A percentile compares a stretch with the other conserved stretches of the same genome.
These are phyloP conservation scores for Acrobasis consociella DNA, from an alignment of 2,888 invertebrate species.

Conservation along the genomic window DNA sequence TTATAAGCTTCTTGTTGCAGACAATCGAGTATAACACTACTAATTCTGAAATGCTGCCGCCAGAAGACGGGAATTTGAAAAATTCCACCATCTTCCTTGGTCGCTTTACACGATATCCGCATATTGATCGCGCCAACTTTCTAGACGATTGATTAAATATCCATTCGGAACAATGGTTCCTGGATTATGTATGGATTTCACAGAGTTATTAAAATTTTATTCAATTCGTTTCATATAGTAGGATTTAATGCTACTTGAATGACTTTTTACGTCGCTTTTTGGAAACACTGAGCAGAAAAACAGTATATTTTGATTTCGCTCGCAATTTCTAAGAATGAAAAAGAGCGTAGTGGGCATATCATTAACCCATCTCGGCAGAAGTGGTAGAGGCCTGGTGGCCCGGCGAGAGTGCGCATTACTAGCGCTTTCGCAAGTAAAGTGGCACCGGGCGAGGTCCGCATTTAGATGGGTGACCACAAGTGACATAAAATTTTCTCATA, in stretches of 20 bases:
- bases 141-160: constrained; percentile 78
- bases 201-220: constrained; percentile 23
- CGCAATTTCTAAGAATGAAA: no score
- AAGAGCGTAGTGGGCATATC: no score
- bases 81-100: constrained; percentile 39
- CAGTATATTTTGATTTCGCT: no score
- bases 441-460: no score
- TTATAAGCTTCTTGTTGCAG: constrained; percentile 54
- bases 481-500: no score
- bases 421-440: no score
- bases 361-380: no score
- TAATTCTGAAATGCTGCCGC: constrained; percentile 47
- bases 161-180: constrained; percentile 30
- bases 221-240: neutral
- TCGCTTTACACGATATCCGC: constrained; percentile 54
- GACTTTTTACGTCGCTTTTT: no score
- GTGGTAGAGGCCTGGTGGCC: no score
- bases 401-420: no score
- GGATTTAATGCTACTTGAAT: neutral
- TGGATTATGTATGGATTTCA: constrained; percentile 41
- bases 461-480: no score
- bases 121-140: constrained; percentile 76
- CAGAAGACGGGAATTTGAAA: constrained; percentile 39
- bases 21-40: constrained; percentile 62
- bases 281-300: no score